Evolutionary conservation across 2,797 vertebrate genomes (phyloP).

Genomic region (Pseudochaenichthys georgianus): DNA sequence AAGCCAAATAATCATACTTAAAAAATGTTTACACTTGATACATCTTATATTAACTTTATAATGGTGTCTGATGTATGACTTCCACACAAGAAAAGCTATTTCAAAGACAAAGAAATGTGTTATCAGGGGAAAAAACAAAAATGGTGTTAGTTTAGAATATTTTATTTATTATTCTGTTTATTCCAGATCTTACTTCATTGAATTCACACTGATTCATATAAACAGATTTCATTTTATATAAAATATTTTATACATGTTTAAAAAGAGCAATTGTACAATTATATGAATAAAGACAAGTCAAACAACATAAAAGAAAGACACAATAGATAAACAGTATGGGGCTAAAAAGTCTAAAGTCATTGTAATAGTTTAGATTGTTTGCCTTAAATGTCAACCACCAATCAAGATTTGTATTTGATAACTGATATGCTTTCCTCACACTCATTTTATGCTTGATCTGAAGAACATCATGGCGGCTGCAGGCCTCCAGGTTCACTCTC

Average conservation of each 20-base stretch:
- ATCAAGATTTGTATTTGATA: background rate
- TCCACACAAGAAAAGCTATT: background rate
- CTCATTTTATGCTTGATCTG: constrained; percentile 6
- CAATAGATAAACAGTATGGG: constrained; percentile 18
- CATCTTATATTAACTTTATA: background rate
- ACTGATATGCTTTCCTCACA: constrained; percentile 3
- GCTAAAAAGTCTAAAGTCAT: constrained; percentile 20
- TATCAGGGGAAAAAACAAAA: background rate
- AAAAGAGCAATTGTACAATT: constrained; percentile 57
- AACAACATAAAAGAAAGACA: constrained; percentile 30
- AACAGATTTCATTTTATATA: constrained; percentile 55
- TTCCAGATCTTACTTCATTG: background rate
- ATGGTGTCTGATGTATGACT: background rate
- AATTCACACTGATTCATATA: constrained; percentile 30
- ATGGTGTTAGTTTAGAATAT: background rate
- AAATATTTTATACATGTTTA: constrained; percentile 67
- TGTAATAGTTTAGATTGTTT: constrained; percentile 1
- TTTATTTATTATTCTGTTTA: background rate
- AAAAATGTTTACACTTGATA: background rate
- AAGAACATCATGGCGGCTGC: constrained; percentile 56
- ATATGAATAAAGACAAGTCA: constrained; percentile 41
- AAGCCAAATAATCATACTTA: too few species aligned
- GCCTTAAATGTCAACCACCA: constrained; percentile 4
- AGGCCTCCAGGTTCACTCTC: constrained; percentile 80
- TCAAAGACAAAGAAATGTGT: background rate